phyloP scores from a whole-genome alignment of 2,113 vertebrate genomes.

The Agapornis roseicollis region DNA sequence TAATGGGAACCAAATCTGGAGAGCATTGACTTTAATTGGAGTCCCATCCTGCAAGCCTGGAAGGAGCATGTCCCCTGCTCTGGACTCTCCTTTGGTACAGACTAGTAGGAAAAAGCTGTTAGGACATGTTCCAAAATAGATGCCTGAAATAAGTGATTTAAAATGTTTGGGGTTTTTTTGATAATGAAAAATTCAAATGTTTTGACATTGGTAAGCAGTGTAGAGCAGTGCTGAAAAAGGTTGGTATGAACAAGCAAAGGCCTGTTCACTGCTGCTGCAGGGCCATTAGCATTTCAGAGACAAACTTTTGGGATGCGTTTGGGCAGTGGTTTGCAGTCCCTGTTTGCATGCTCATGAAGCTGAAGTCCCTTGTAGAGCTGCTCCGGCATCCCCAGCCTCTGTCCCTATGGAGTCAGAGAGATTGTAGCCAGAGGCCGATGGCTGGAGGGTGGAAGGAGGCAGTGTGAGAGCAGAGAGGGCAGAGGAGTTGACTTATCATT shows the following conservation, averaged over 20 bases:
- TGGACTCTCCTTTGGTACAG: background rate
- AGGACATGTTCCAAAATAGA: rapidly evolving
- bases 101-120: background rate
- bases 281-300: background rate
- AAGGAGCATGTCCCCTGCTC: background rate
- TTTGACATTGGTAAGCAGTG: background rate
- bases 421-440: rapidly evolving
- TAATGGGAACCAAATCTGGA: conserved; percentile 41
- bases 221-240: background rate
- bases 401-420: background rate
- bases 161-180: background rate
- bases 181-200: background rate
- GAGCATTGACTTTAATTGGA: background rate
- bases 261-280: rapidly evolving
- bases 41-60: background rate
- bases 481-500: background rate
- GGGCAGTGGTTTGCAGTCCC: background rate
- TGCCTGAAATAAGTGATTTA: background rate
- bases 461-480: background rate
- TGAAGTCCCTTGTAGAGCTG: background rate
- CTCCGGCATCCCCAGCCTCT: background rate
- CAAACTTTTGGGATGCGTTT: background rate
- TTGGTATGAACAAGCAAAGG: background rate
- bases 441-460: background rate
- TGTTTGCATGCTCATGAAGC: rapidly evolving